Conservation (phyloP, 2,888 invertebrate genomes). For the Chouioia cunea region DNA sequence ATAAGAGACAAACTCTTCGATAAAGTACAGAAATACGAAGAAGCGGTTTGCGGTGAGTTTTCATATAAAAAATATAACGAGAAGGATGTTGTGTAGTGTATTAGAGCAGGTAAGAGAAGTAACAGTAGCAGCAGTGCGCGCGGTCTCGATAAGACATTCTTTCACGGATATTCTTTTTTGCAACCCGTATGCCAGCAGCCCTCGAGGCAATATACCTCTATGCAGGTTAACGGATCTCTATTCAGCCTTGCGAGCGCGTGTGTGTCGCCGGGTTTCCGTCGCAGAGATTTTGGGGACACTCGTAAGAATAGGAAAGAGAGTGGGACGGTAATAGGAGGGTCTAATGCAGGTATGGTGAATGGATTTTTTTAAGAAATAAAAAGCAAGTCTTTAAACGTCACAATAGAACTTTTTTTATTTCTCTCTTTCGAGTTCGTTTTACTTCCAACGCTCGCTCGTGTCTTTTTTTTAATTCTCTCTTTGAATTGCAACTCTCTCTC, state of each 20-base stretch:
- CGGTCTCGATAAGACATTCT: conserved; percentile 43
- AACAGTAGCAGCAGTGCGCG: neutral
- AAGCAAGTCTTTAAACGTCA: conserved; percentile 47
- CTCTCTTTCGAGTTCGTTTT: conserved; percentile 45
- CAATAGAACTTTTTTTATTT: conserved; percentile 50
- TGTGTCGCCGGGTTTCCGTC: conserved; percentile 30
- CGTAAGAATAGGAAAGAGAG: conserved; percentile 7
- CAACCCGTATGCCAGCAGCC: conserved; percentile 38
- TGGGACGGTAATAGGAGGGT: conserved; percentile 31
- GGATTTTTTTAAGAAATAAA: conserved; percentile 46
- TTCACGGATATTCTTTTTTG: conserved; percentile 36
- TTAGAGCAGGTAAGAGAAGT: conserved; percentile 19
- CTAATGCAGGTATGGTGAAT: conserved; percentile 38
- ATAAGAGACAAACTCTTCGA: conserved; percentile 30
- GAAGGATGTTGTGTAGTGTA: conserved; percentile 41
- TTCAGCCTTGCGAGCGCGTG: conserved; percentile 25
- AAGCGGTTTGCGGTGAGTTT: conserved; percentile 20
- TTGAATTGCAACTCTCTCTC: conserved; percentile 37
- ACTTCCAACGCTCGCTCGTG: conserved; percentile 10
- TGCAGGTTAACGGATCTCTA: conserved; percentile 48
- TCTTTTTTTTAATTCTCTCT: conserved; percentile 12
- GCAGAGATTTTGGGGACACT: conserved; percentile 8
- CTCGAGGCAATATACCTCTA: conserved; percentile 23
- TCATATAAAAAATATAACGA: conserved; percentile 47
- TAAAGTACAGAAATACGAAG: conserved; percentile 28